Evolutionary conservation across 2,797 vertebrate species (phyloP), one percentile per base, ranked within the genome.

Genomic region (Aselliscus stoliczkanus): DNA sequence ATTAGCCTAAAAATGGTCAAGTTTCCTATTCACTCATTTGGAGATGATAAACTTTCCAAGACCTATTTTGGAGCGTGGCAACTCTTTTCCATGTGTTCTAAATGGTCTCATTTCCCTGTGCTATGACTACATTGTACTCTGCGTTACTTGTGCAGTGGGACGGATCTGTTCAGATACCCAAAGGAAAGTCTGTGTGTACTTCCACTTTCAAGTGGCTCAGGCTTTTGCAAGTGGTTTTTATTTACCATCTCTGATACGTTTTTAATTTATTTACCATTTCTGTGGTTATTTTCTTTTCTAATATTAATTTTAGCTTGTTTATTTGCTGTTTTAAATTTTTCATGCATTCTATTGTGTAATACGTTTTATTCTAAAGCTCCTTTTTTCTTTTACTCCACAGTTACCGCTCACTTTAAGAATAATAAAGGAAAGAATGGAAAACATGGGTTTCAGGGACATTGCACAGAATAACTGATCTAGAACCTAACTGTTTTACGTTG

Each of bases 21-120:
- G 96, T 97, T 97, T 96, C 97, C 97, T 95, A 96, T 70, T 90
- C 95, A 97, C 96, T 97, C 97, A 96, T 75, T 95, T 90, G 65
- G 90, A 94, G 72, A 94, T 97, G 96, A 97, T 96, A 86, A 95
- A 97, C 94, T 96, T 97, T 95, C 97, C 97, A 95, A 76, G 96
- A 76, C 83, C 96, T 97, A 84, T 97, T 97, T 96, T 96, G 64
- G 97, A 96, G 31, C 37, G n/a, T 96, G 95, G 93, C 90, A 2
- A 52, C 52, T 88, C 82, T 97, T 97, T 97, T 97, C 97, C 97
- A 87, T 76, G 90, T 75, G 76, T 54, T 60, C 60, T 5, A 7
- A 87, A 21, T 37, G 82, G 90, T 80, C 93, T 90, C 81, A 75
- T 88, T 97, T 96, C 97, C 96, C 97, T 92, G 5, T 62, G 29